Conservation (phyloP, 2,888 invertebrate species). For the Pterobdella sp. region DNA sequence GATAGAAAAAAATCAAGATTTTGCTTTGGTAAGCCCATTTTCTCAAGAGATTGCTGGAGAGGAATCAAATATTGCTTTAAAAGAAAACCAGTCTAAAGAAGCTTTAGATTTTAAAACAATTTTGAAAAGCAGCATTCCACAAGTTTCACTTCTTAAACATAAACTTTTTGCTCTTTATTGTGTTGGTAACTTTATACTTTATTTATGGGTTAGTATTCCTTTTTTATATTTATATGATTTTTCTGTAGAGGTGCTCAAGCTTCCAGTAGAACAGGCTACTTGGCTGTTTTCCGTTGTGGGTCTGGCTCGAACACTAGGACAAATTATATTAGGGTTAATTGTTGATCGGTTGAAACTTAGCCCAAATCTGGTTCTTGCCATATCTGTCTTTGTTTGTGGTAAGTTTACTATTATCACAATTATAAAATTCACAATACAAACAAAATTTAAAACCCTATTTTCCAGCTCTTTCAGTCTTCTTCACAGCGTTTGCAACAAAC, state of each 20-base stretch:
- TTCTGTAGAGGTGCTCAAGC: conserved; percentile 54
- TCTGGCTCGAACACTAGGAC: conserved; percentile 70
- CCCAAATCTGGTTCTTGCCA: conserved; percentile 15
- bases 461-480: conserved; percentile 15
- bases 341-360: conserved; percentile 58
- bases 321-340: conserved; percentile 66
- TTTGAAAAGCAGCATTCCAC: conserved; percentile 7
- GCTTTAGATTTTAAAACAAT: not conserved
- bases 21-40: not conserved
- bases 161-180: conserved; percentile 55
- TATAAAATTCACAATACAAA: not conserved
- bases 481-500: not conserved
- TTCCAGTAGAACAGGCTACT: conserved; percentile 51
- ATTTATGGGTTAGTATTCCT: conserved; percentile 78
- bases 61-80: conserved; percentile 14
- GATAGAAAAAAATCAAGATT: not conserved
- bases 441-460: not conserved
- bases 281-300: conserved; percentile 68
- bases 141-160: conserved; percentile 30
- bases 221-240: conserved; percentile 83
- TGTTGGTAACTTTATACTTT: conserved; percentile 73
- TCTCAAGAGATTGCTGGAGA: conserved; percentile 10
- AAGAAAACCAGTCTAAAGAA: not conserved
- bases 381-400: conserved; percentile 13
- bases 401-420: not conserved